Evolutionary conservation across 2,888 invertebrate genomes (phyloP).

Genomic region (Steinernema hermaphroditum): DNA sequence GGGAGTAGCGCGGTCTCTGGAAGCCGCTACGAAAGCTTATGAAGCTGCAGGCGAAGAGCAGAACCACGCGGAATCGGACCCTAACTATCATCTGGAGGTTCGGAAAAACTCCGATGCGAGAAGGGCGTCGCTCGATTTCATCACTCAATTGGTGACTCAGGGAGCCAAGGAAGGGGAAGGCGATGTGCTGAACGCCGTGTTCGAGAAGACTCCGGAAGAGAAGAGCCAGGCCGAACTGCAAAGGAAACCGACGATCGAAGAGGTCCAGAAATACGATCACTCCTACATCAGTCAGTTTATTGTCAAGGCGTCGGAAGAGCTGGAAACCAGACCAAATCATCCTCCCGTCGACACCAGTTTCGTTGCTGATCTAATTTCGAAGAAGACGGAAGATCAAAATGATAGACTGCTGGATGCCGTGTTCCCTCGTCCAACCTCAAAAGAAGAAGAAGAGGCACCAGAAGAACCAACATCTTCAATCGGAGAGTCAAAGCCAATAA

Average conservation of each 20-base stretch:
- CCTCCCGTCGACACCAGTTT: not conserved
- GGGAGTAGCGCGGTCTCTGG: not conserved
- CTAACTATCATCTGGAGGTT: not conserved
- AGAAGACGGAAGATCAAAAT: not conserved
- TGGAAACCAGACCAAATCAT: not conserved
- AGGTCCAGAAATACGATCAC: not conserved
- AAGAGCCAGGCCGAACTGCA: not conserved
- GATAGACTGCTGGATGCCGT: not conserved
- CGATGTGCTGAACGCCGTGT: not conserved
- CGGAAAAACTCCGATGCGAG: not conserved
- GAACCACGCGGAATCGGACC: not conserved
- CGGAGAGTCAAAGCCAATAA: no score
- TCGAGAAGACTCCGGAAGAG: not conserved
- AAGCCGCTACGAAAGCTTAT: not conserved
- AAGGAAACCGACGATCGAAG: not conserved
- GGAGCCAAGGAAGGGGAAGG: not conserved
- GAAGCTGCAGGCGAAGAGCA: not conserved
- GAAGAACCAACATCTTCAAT: not conserved
- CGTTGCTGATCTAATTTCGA: not conserved
- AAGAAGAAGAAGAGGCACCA: no score
- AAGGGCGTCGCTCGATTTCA: not conserved
- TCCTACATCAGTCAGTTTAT: conserved; percentile 12
- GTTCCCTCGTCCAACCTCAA: not conserved
- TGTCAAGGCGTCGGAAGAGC: not conserved
- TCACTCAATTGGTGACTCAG: not conserved